Conservation (phyloP, 2,888 invertebrate genomes). For the Dynastes maya region DNA sequence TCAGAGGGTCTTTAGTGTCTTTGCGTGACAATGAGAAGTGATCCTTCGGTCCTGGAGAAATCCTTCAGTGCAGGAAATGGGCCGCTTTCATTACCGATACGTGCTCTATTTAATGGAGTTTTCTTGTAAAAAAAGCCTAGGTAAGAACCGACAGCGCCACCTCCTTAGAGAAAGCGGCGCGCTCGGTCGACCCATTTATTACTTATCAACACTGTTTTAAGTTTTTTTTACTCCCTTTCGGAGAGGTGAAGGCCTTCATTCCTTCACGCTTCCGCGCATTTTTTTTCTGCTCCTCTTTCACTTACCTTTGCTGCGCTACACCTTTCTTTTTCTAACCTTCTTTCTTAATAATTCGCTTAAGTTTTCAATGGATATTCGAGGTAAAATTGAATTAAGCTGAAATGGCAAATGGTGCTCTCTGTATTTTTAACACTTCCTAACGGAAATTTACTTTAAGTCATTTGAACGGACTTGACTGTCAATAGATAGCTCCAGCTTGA, state of each 20-base stretch:
- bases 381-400: slow-evolving; percentile 47
- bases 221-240: slow-evolving; percentile 32
- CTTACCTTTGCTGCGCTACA: background rate
- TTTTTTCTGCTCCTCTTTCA: slow-evolving; percentile 7
- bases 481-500: slow-evolving; percentile 1
- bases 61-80: slow-evolving; percentile 67
- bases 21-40: slow-evolving; percentile 67
- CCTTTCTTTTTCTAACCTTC: background rate
- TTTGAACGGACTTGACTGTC: background rate
- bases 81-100: slow-evolving; percentile 70
- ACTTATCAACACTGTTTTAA: slow-evolving; percentile 51
- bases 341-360: slow-evolving; percentile 29
- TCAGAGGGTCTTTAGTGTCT: slow-evolving; percentile 70
- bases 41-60: slow-evolving; percentile 53
- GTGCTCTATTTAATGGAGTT: slow-evolving; percentile 71
- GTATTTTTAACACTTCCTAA: slow-evolving; percentile 40
- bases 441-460: slow-evolving; percentile 41
- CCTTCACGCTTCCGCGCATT: background rate
- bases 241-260: slow-evolving; percentile 25
- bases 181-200: slow-evolving; percentile 47
- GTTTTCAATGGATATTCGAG: slow-evolving; percentile 29
- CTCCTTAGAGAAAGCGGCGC: slow-evolving; percentile 2
- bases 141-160: slow-evolving; percentile 65
- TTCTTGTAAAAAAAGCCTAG: slow-evolving; percentile 70
- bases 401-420: slow-evolving; percentile 14